These are phyloP conservation scores for Gadopsis marmoratus DNA, from an alignment of 2,797 vertebrate species.

Conservation along the genomic window DNA sequence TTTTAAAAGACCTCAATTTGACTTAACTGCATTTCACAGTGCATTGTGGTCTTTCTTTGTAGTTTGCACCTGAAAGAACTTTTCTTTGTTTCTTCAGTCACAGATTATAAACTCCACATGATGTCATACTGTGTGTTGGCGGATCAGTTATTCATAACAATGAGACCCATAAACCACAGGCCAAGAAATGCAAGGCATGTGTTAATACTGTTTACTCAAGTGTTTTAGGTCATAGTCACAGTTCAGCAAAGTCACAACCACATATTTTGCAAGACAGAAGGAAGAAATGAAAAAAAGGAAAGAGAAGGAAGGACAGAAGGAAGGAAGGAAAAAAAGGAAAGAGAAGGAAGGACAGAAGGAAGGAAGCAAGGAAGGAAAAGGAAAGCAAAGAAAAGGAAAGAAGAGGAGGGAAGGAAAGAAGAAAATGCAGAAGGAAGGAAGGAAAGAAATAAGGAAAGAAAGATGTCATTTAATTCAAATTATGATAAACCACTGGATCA, in stretches of 20 bases:
- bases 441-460: background rate
- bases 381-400: too few relatives aligned
- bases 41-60: background rate
- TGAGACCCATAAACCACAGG: slow-evolving; percentile 3
- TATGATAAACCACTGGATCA: background rate
- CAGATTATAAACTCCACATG: slow-evolving; percentile 2
- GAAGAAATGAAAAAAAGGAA: too few relatives aligned
- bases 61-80: background rate
- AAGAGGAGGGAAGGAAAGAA: too few relatives aligned
- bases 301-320: background rate
- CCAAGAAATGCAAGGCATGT: too few relatives aligned
- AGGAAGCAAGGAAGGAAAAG: too few relatives aligned
- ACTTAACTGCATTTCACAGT: background rate
- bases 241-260: background rate
- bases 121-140: background rate
- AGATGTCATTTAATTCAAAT: background rate
- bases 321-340: background rate
- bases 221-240: background rate
- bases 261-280: background rate
- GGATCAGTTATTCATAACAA: slow-evolving; percentile 5
- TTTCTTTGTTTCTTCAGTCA: background rate
- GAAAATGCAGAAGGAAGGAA: background rate
- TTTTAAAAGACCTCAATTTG: background rate
- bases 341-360: too few relatives aligned
- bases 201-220: background rate